Conservation (phyloP, 2,797 vertebrate species). For the Hapalemur alaotrensis region DNA sequence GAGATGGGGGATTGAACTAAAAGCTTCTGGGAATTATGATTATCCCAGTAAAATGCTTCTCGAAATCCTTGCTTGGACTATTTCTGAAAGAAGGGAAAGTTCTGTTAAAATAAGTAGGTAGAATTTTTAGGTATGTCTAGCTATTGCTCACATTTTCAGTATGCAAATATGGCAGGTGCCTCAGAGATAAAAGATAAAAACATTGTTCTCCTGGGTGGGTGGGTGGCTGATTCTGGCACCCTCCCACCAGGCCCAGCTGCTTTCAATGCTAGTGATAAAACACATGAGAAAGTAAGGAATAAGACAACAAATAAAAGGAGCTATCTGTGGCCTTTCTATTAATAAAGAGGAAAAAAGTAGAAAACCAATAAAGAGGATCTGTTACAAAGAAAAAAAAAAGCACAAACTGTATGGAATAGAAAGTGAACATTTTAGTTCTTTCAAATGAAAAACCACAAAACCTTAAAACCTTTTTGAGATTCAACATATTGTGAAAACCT, state of each 20-base stretch:
- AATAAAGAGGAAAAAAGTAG: neutral
- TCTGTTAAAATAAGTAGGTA: neutral
- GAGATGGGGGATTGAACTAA: neutral
- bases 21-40: neutral
- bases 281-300: neutral
- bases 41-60: neutral
- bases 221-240: neutral
- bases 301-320: neutral
- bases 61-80: neutral
- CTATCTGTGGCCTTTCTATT: neutral
- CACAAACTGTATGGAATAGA: neutral
- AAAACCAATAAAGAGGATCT: neutral
- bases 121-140: neutral
- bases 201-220: neutral
- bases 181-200: neutral
- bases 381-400: neutral
- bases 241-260: neutral
- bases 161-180: neutral
- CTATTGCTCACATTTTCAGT: neutral
- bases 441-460: neutral
- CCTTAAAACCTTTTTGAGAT: neutral
- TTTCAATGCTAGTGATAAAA: neutral
- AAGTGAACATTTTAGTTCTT: neutral
- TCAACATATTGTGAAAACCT: slow-evolving; percentile 24
- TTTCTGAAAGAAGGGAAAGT: neutral